phyloP scores from a whole-genome alignment of 92 coral and sea anemone species.

The Scolanthus callimorphus region DNA sequence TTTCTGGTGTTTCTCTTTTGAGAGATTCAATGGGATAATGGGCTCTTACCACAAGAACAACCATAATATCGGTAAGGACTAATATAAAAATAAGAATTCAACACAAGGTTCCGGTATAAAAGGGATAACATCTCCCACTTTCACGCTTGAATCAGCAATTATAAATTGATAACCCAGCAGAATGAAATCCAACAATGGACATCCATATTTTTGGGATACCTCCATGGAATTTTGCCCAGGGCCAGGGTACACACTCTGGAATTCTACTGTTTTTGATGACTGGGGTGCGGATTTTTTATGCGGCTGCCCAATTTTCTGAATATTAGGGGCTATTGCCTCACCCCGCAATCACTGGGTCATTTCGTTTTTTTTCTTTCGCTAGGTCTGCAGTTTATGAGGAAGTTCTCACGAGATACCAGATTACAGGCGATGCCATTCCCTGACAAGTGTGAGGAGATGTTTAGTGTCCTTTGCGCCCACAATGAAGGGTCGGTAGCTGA shows the following conservation, averaged over 20 bases:
- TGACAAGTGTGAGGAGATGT: not conserved
- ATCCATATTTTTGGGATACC: no score
- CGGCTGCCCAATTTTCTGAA: no score
- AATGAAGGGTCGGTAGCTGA: not conserved
- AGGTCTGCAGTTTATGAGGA: constrained; percentile 22
- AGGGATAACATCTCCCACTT: no score
- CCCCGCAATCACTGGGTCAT: no score
- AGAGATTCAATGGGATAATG: constrained; percentile 34
- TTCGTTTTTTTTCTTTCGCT: not conserved
- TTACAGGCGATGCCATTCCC: not conserved
- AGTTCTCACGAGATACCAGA: not conserved
- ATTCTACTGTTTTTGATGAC: no score
- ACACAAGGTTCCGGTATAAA: no score
- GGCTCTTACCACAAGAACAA: constrained; percentile 35
- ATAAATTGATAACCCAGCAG: no score
- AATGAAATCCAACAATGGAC: not conserved
- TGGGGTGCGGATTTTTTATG: no score
- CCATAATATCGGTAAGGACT: constrained; percentile 28
- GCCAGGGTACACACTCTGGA: no score
- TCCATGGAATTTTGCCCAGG: no score
- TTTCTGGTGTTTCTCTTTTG: constrained; percentile 28
- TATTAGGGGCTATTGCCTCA: no score
- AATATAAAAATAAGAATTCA: not conserved
- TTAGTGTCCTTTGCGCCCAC: not conserved
- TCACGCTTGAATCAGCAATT: no score